Conservation (phyloP, 1,140 invertebrate genomes). For the Delia radicum region DNA sequence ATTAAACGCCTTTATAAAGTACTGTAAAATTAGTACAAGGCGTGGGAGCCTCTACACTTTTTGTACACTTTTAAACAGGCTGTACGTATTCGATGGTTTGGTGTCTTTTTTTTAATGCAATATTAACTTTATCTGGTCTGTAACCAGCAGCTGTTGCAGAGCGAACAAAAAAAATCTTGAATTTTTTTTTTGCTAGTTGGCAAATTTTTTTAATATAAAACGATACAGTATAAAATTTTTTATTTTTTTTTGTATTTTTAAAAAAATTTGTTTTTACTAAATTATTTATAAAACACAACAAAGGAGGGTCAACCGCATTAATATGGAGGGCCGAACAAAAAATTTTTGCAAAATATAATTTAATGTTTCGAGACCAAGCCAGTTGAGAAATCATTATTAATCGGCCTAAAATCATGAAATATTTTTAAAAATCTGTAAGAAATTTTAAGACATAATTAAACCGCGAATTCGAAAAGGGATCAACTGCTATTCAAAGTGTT, state of each 20-base stretch:
- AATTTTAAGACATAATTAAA: no score
- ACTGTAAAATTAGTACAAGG: constrained; percentile 21
- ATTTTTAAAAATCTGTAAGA: no score
- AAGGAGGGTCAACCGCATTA: not conserved
- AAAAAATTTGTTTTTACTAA: not conserved
- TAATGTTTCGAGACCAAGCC: no score
- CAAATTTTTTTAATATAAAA: not conserved
- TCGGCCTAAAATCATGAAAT: no score
- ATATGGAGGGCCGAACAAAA: not conserved
- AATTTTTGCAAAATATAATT: no score
- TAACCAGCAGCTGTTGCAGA: not conserved
- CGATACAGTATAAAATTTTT: not conserved
- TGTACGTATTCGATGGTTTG: not conserved
- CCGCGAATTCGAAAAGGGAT: no score
- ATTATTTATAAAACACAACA: not conserved
- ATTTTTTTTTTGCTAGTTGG: not conserved
- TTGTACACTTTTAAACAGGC: not conserved
- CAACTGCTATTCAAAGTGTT: no score
- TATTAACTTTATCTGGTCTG: not conserved
- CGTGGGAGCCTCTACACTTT: constrained; percentile 5
- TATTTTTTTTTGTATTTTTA: not conserved
- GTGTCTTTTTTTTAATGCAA: not conserved
- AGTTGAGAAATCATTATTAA: no score
- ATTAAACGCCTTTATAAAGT: constrained; percentile 22
- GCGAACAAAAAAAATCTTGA: not conserved